Percentiles rank a stretch among this genome's conserved stretches.
Conservation (phyloP, 2,113 vertebrate genomes). For the Carettochelys insculpta region DNA sequence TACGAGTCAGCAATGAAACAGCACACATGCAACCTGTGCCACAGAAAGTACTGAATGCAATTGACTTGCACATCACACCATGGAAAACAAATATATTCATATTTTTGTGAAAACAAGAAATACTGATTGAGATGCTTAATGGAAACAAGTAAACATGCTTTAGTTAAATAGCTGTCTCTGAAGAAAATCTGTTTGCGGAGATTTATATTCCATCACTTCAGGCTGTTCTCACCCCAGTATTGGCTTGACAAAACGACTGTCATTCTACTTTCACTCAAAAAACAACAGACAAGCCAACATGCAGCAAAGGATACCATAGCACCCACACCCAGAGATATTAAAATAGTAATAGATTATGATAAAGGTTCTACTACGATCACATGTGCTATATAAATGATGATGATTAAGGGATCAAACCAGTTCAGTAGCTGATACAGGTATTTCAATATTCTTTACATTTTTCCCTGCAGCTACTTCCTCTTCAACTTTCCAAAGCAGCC, state of each 20-base stretch:
- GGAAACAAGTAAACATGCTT: not conserved
- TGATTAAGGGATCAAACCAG: not conserved
- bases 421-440: not conserved
- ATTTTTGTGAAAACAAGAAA: not conserved
- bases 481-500: conserved; percentile 33
- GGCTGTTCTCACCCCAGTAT: not conserved
- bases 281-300: too few species aligned
- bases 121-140: not conserved
- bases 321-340: too few species aligned
- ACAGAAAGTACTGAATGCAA: not conserved
- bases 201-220: not conserved
- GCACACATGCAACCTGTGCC: not conserved
- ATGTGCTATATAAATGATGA: not conserved
- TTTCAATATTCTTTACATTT: not conserved
- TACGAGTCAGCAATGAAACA: not conserved
- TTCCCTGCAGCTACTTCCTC: conserved; percentile 6
- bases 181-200: not conserved
- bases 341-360: not conserved
- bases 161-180: not conserved
- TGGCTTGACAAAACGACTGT: not conserved
- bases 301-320: too few species aligned
- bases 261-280: not conserved
- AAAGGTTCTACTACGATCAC: not conserved
- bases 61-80: not conserved
- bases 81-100: not conserved